Evolutionary conservation across 2,888 invertebrate species (phyloP).

Genomic region (Dendrolimus houi): DNA sequence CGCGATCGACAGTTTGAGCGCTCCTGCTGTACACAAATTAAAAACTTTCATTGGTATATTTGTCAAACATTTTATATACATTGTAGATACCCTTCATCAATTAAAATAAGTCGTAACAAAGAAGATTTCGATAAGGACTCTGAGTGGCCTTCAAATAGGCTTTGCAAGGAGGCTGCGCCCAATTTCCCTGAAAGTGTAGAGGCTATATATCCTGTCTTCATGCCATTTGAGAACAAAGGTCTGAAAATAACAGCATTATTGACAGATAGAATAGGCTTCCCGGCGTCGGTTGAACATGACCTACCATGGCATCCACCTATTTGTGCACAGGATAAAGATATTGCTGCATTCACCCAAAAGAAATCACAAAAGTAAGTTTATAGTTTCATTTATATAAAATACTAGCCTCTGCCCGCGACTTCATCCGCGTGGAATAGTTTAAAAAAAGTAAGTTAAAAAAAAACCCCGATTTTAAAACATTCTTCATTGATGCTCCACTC

Average conservation of each 20-base stretch:
- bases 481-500: too few relatives aligned
- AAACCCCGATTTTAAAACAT: too few relatives aligned
- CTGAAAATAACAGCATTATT: slow-evolving; percentile 75
- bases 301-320: slow-evolving; percentile 87
- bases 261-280: slow-evolving; percentile 79
- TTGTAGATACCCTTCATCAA: slow-evolving; percentile 62
- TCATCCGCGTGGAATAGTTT: too few relatives aligned
- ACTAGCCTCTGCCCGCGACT: too few relatives aligned
- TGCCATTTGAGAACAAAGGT: slow-evolving; percentile 87
- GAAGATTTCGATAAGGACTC: slow-evolving; percentile 70
- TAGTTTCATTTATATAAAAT: too few relatives aligned
- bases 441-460: too few relatives aligned
- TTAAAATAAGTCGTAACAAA: slow-evolving; percentile 59
- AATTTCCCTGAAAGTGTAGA: slow-evolving; percentile 59
- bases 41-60: not conserved
- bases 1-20: too few relatives aligned
- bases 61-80: not conserved
- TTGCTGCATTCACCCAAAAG: slow-evolving; percentile 34
- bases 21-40: not conserved
- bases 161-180: slow-evolving; percentile 59
- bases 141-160: slow-evolving; percentile 71
- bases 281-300: slow-evolving; percentile 77
- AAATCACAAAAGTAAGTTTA: slow-evolving; percentile 44
- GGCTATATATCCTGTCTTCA: slow-evolving; percentile 79
- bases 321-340: slow-evolving; percentile 67